Conservation (phyloP, 2,113 vertebrate genomes). For the Macheiramphus alcinus region DNA sequence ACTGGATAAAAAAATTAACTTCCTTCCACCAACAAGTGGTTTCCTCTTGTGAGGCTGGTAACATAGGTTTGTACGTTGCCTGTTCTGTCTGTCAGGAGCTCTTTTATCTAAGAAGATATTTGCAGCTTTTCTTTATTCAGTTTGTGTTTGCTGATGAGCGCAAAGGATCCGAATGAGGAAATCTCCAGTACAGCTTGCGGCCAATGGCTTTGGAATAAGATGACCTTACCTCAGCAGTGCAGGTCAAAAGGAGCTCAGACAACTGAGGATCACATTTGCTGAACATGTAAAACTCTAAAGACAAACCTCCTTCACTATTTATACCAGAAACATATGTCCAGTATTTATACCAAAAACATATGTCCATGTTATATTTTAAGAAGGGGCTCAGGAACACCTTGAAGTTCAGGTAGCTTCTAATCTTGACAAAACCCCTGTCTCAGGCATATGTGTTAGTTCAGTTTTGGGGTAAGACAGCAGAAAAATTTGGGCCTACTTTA, state of each 20-base stretch:
- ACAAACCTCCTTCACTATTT: background rate
- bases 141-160: background rate
- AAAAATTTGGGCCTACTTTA: background rate
- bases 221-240: background rate
- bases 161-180: background rate
- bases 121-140: background rate
- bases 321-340: background rate
- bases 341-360: background rate
- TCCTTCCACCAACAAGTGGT: background rate
- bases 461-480: background rate
- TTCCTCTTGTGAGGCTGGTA: background rate
- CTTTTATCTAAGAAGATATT: background rate
- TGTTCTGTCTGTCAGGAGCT: background rate
- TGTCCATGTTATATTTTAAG: background rate
- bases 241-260: background rate
- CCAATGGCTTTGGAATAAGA: background rate
- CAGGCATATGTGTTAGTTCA: background rate
- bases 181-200: background rate
- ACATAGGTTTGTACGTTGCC: background rate
- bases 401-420: background rate
- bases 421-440: background rate
- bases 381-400: background rate
- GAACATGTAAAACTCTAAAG: background rate
- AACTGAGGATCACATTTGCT: background rate
- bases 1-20: background rate